Base-by-base conservation (phyloP, 2,113 vertebrate genomes). In the Cebidichthys violaceus region DNA sequence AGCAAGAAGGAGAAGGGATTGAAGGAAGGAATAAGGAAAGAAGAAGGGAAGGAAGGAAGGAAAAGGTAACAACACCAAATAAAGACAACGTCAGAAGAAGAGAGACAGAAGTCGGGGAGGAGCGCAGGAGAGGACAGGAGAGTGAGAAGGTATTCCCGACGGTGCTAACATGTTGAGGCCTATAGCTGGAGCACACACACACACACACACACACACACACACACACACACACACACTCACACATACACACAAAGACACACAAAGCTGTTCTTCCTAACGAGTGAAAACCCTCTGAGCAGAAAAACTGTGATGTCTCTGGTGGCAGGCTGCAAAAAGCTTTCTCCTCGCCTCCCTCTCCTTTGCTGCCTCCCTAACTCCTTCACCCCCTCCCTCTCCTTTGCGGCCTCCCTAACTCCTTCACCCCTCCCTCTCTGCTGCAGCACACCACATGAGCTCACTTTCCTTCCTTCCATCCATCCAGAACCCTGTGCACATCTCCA, bases 301-400 rank as follows among this genome's bases (percentile, higher is more conserved):
- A 90, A 92, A 94, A 93, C 90, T 94, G 90, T 90, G 90, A 94
- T 85, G 91, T 93, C 91, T 91, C 88, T 77, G 80, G 89, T 93
- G 93, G 91, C 90, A 93, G 90, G 90, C 89, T 90, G 93, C 87
- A 92, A 96, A 96, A 94, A 95, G 93, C 94, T 92, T 94, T 91
- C 69, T 83, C 62, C 41, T 65, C 24, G 65, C 76, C 67, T 72
- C 55, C 10, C 68, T 81, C 75, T 85, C 89, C 76, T 57, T 57
- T 20, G 1, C 66, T 57, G 57, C 52, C 47, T 82, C 20, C 73
- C 70, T 77, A 50, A 79, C 71, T 68, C 79, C n/a, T n/a, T n/a
- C n/a, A n/a, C n/a, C n/a, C n/a, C n/a, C n/a, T n/a, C n/a, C 27
- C 73, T 45, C 45, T 70, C 70, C 76, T 57, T 57, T 20, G 1